Percentiles rank a stretch among this genome's conserved stretches.
Evolutionary conservation across 2,113 vertebrate genomes (phyloP).

Genomic region (Ceuthmochares aereus): DNA sequence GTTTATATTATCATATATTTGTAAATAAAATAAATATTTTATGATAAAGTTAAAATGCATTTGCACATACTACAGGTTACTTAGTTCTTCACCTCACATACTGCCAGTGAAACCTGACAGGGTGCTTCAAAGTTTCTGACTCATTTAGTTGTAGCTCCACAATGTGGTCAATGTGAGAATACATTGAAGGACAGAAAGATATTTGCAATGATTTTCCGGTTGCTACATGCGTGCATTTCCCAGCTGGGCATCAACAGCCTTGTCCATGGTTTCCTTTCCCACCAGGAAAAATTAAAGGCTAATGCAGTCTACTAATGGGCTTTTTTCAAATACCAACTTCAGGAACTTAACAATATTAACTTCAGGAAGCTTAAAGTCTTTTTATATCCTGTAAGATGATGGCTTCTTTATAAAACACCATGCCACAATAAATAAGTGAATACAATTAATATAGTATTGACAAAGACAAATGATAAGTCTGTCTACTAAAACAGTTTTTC

Average conservation of each 20-base stretch:
- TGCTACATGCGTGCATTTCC: background rate
- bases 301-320: background rate
- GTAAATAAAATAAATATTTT: background rate
- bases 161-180: conserved; percentile 46
- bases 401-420: background rate
- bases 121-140: background rate
- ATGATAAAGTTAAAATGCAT: background rate
- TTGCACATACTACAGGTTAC: background rate
- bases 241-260: background rate
- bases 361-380: background rate
- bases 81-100: background rate
- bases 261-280: background rate
- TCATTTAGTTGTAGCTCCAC: conserved; percentile 69
- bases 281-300: background rate
- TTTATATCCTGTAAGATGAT: background rate
- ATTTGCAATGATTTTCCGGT: background rate
- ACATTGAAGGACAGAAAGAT: background rate
- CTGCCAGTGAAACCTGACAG: background rate
- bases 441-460: background rate
- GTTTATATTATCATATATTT: background rate
- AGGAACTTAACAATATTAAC: background rate
- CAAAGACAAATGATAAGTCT: background rate
- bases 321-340: background rate
- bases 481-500: background rate
- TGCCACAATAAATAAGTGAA: background rate